phyloP scores from a whole-genome alignment of 2,888 invertebrate species.

The Byasa hedistus region DNA sequence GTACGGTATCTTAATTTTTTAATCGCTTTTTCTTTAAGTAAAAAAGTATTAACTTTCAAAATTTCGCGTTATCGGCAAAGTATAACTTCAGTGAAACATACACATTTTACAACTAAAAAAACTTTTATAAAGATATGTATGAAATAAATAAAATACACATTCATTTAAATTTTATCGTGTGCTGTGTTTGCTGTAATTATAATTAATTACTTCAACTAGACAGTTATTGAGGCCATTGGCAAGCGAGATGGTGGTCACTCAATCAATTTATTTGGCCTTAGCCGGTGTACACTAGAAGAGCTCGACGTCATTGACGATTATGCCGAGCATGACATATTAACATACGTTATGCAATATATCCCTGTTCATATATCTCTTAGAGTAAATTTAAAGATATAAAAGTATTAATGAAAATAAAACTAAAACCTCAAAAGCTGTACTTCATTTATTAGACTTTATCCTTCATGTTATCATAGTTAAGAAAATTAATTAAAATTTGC shows the following conservation, averaged over 20 bases:
- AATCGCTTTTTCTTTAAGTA: not conserved
- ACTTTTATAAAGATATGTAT: too few species aligned
- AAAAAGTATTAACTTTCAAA: not conserved
- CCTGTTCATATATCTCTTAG: not conserved
- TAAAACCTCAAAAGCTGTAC: not conserved
- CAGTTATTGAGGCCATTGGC: constrained; percentile 49
- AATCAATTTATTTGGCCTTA: constrained; percentile 49
- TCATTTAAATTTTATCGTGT: not conserved
- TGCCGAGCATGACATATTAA: constrained; percentile 5
- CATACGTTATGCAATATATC: constrained; percentile 6
- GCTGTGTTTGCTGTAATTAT: constrained; percentile 7
- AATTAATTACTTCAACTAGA: constrained; percentile 43
- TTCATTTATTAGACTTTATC: too few species aligned
- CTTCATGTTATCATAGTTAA: too few species aligned
- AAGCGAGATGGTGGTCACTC: constrained; percentile 33
- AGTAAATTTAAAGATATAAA: not conserved
- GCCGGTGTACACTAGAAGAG: constrained; percentile 34
- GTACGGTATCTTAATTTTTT: not conserved
- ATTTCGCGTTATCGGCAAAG: not conserved
- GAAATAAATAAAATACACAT: not conserved
- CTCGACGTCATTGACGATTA: constrained; percentile 5
- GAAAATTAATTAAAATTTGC: too few species aligned
- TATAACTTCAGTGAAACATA: not conserved
- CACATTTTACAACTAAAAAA: too few species aligned
- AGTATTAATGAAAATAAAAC: not conserved